These are phyloP conservation scores for Sphecodes monilicornis DNA, from an alignment of 2,888 invertebrate genomes.

Conservation along the genomic window DNA sequence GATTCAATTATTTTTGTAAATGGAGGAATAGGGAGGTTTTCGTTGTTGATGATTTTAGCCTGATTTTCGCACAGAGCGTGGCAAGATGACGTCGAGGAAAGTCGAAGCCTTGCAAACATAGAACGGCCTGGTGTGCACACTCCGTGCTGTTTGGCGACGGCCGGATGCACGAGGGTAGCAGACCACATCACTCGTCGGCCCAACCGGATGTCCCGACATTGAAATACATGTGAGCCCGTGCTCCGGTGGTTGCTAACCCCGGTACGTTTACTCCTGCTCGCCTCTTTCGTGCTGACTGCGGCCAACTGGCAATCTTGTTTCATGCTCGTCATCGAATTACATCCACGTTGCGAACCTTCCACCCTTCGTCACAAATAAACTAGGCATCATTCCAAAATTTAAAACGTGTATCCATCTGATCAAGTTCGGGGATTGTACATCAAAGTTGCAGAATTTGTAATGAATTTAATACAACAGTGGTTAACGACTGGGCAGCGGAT, in stretches of 20 bases:
- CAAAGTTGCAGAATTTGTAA: no score
- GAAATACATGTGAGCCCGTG: slow-evolving; percentile 75
- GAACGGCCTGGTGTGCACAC: slow-evolving; percentile 61
- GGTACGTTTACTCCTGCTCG: slow-evolving; percentile 23
- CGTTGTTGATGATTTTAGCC: slow-evolving; percentile 63
- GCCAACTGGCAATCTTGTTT: slow-evolving; percentile 34
- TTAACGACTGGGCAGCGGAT: no score
- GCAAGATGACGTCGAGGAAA: slow-evolving; percentile 64
- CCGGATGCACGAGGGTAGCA: slow-evolving; percentile 77
- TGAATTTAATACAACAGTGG: no score
- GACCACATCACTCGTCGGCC: slow-evolving; percentile 81
- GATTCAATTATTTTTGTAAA: background rate
- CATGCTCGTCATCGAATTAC: slow-evolving; percentile 13
- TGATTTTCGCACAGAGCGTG: slow-evolving; percentile 59
- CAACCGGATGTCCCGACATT: slow-evolving; percentile 74
- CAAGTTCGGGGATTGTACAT: no score
- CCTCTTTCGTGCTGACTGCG: slow-evolving; percentile 17
- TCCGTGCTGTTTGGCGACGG: slow-evolving; percentile 74
- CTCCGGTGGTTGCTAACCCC: slow-evolving; percentile 59
- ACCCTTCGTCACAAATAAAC: background rate
- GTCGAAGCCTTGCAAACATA: slow-evolving; percentile 75
- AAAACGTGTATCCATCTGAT: no score
- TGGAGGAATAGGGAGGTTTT: slow-evolving; percentile 25
- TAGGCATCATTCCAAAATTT: background rate
- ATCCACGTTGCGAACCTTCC: background rate